phyloP scores from a whole-genome alignment of 2,797 vertebrate genomes.

The Salarias fasciatus region DNA sequence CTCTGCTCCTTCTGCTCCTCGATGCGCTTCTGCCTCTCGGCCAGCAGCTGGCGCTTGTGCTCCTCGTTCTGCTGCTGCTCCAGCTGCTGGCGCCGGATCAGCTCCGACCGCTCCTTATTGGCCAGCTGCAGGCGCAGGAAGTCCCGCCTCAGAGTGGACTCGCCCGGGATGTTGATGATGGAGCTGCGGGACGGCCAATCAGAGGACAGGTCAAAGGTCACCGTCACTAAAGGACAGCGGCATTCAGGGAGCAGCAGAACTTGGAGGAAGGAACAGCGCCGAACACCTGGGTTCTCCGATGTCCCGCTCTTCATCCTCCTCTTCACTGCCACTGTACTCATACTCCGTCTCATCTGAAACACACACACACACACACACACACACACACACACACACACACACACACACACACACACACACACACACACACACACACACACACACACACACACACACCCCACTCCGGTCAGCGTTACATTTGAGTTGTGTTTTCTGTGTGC shows the following conservation, averaged over 20 bases:
- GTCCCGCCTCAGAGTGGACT: slow-evolving; percentile 95
- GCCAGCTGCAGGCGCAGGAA: slow-evolving; percentile 97
- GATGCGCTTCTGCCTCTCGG: slow-evolving; percentile 96
- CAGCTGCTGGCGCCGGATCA: slow-evolving; percentile 93
- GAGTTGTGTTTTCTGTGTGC: no score
- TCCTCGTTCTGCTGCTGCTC: slow-evolving; percentile 99
- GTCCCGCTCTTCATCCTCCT: slow-evolving; percentile 96
- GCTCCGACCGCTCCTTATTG: slow-evolving; percentile 97
- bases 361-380: no score
- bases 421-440: no score
- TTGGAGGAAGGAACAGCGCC: no score
- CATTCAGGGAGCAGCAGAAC: no score
- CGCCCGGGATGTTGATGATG: slow-evolving; percentile 96
- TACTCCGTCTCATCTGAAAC: slow-evolving; percentile 95
- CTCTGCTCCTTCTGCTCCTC: slow-evolving; percentile 99
- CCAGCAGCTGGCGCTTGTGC: slow-evolving; percentile 96
- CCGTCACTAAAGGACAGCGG: no score
- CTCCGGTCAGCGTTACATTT: no score
- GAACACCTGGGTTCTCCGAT: slow-evolving; percentile 88
- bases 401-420: no score
- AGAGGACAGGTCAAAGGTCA: not conserved
- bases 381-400: no score
- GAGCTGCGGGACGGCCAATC: slow-evolving; percentile 80
- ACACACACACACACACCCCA: no score
- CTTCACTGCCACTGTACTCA: slow-evolving; percentile 97